Base-by-base conservation (phyloP, 2,888 invertebrate genomes). In the Cosmia pyralina region DNA sequence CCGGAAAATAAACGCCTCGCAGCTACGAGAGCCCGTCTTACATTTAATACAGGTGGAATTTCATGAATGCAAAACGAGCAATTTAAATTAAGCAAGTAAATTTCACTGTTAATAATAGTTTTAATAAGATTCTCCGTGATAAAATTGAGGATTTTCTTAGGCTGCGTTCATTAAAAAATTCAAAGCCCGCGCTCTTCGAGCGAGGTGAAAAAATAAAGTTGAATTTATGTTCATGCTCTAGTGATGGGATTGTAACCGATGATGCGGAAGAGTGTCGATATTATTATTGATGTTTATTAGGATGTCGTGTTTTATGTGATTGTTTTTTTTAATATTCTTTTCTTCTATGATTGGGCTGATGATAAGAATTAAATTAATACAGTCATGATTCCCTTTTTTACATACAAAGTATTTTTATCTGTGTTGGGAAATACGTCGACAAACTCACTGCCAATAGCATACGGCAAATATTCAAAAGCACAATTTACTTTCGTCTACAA, bases 1-100 rank as follows among this genome's bases (percentile, higher is more conserved):
- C 86, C 85, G 79, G 87, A 85, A 87, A 84, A 86, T 89, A 88
- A 88, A 88, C 90, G 86, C 77, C 76, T 83, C 83, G n/a, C 75
- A 79, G 84, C 84, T 75, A 81, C 84, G 83, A 88, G 85, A 86
- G 87, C 88, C 72, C 81, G 72, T 85, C 81, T 85, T 78, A 77
- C 78, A 76, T 82, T 88, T 86, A 87, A 88, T 85, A 84, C 80
- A 72, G 68, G 75, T 72, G 83, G 87, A 86, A 87, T 86, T 84
- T 81, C 63, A 83, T 65, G 74, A 78, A 78, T 81, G 78, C 67
- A 68, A 67, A 82, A 83, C 71, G 73, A 79, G 79, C 78, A 81
- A 85, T 86, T 86, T 75, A 79, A 88, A 89, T 88, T 83, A 82
- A 78, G 72, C 73, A 85, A 85, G 85, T 85, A 80, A 83, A 78